These are phyloP conservation scores for Danionella dracula DNA, from an alignment of 2,797 vertebrate genomes.

Conservation along the genomic window DNA sequence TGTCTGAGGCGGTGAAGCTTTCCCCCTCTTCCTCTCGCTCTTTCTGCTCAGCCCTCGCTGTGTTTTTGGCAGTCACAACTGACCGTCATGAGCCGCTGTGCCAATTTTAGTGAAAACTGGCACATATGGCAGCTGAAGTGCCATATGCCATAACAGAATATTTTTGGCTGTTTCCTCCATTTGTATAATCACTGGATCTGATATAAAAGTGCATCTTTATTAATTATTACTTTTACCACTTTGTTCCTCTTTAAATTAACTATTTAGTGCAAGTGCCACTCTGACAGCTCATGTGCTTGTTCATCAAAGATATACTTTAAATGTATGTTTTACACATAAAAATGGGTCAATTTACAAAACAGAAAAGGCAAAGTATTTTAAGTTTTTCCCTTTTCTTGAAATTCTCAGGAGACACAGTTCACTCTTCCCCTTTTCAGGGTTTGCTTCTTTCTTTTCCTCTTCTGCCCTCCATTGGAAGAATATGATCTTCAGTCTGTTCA, in stretches of 20 bases:
- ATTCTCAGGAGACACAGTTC: no score
- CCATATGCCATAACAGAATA: conserved; percentile 98
- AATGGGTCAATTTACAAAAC: no score
- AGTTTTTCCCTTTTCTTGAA: no score
- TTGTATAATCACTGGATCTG: conserved; percentile 80
- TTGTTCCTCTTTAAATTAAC: conserved; percentile 65
- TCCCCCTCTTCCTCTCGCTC: conserved; percentile 30
- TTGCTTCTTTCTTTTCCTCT: conserved; percentile 67
- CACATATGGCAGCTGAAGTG: conserved; percentile 99
- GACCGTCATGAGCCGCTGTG: conserved; percentile 90
- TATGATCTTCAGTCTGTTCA: conserved; percentile 31
- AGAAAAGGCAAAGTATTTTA: no score
- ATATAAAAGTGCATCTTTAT: conserved; percentile 78
- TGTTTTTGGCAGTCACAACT: conserved; percentile 98
- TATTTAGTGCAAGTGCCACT: conserved; percentile 66
- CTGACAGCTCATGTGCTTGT: neutral
- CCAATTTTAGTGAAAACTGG: conserved; percentile 99
- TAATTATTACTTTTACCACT: conserved; percentile 80
- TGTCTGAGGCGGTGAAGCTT: conserved; percentile 45
- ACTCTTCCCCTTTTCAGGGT: conserved; percentile 16
- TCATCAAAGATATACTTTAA: no score
- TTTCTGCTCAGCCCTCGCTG: conserved; percentile 75
- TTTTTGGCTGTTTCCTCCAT: conserved; percentile 91
- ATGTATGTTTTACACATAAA: no score
- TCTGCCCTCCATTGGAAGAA: conserved; percentile 74